Conservation (phyloP, 2,888 invertebrate genomes). For the Heteromyza rotundicornis region DNA sequence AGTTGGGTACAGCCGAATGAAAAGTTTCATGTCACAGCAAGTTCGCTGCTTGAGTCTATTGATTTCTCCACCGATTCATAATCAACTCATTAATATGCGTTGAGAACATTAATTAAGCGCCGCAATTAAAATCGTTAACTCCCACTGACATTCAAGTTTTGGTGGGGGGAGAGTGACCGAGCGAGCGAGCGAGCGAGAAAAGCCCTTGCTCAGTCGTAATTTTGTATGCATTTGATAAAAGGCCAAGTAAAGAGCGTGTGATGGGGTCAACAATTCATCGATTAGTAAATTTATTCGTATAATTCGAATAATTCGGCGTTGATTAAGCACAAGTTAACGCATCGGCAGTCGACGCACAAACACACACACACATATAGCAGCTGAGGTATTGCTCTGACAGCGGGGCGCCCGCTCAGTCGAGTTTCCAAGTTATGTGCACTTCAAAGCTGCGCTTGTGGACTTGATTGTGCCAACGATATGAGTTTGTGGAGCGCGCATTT, state of each 20-base stretch:
- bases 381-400: too few species aligned
- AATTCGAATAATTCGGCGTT: constrained; percentile 2
- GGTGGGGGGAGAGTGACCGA: background rate
- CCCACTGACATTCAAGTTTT: background rate
- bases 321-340: constrained; percentile 4
- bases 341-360: background rate
- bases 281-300: background rate
- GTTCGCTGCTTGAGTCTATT: too few species aligned
- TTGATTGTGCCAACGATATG: constrained; percentile 51
- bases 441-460: background rate
- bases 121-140: background rate
- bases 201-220: background rate
- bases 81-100: too few species aligned
- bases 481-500: constrained; percentile 32
- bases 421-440: background rate
- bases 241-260: background rate
- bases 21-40: too few species aligned
- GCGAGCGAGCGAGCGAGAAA: background rate
- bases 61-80: too few species aligned
- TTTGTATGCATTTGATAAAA: background rate
- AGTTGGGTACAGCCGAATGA: too few species aligned
- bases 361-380: background rate
- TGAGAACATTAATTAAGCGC: background rate
- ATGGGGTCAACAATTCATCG: background rate
- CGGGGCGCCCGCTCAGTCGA: background rate